phyloP scores from a whole-genome alignment of 2,888 invertebrate genomes.

The Iselma pallidipennis region DNA sequence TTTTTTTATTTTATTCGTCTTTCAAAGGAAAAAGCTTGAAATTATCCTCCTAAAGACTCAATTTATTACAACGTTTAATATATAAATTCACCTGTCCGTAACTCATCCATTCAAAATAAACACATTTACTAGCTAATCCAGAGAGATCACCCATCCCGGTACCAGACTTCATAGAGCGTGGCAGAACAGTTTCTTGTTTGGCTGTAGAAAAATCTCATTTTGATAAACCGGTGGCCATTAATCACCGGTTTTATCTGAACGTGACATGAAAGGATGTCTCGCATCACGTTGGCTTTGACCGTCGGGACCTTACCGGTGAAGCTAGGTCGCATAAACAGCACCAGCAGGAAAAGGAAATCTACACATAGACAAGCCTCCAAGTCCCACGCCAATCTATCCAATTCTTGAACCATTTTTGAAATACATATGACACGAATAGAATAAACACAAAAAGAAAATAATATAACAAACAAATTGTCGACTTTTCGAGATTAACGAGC shows the following conservation, averaged over 20 bases:
- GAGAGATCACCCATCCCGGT: conserved; percentile 24
- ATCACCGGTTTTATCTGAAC: conserved; percentile 54
- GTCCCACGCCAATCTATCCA: conserved; percentile 42
- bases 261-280: conserved; percentile 53
- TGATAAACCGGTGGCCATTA: conserved; percentile 53
- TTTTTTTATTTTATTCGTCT: background rate
- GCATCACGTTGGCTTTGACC: conserved; percentile 47
- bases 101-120: conserved; percentile 34
- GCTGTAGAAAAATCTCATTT: conserved; percentile 51
- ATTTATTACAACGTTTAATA: background rate
- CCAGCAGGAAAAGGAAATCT: conserved; percentile 35
- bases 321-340: conserved; percentile 1
- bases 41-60: background rate
- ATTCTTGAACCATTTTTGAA: conserved; percentile 7
- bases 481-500: background rate
- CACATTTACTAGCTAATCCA: conserved; percentile 39
- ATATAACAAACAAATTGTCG: conserved; percentile 23
- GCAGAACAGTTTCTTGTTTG: conserved; percentile 45
- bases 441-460: conserved; percentile 42
- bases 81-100: conserved; percentile 41
- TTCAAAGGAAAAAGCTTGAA: background rate
- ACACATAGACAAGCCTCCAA: conserved; percentile 38
- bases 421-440: conserved; percentile 42
- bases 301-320: conserved; percentile 39
- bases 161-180: conserved; percentile 38